Evolutionary conservation across 2,888 invertebrate species (phyloP).

Genomic region (Anoncus sp.): DNA sequence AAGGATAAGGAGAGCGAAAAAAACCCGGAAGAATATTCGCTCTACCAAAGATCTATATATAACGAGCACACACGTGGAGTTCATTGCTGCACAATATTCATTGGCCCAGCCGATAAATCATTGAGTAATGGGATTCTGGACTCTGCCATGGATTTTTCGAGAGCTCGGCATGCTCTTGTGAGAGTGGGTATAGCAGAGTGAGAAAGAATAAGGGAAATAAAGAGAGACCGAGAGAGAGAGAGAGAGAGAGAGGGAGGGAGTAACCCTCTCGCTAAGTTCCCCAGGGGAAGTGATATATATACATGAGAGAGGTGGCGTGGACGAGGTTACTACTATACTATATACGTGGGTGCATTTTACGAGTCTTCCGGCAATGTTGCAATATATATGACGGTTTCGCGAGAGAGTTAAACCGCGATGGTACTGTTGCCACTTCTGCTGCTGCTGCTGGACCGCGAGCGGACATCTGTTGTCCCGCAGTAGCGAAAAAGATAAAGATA

Average conservation of each 20-base stretch:
- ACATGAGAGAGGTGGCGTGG: constrained; percentile 51
- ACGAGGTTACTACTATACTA: constrained; percentile 43
- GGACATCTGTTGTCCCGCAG: constrained; percentile 71
- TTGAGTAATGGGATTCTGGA: constrained; percentile 69
- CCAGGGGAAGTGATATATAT: constrained; percentile 47
- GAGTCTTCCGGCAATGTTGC: constrained; percentile 63
- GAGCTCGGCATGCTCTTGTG: constrained; percentile 18
- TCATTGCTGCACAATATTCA: constrained; percentile 71
- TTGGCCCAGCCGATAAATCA: constrained; percentile 73
- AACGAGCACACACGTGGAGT: constrained; percentile 7
- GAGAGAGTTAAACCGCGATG: constrained; percentile 48
- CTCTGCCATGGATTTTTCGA: constrained; percentile 43
- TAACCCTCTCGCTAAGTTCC: constrained; percentile 26
- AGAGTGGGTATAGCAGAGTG: constrained; percentile 27
- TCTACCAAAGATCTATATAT: constrained; percentile 16
- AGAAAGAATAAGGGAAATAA: constrained; percentile 9
- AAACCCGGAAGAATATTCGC: constrained; percentile 33
- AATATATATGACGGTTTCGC: constrained; percentile 25
- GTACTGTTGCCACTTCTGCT: constrained; percentile 22
- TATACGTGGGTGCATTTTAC: constrained; percentile 74
- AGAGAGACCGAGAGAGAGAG: not conserved
- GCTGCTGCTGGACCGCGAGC: constrained; percentile 43
- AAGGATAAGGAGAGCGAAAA: not conserved
- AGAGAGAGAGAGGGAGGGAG: constrained; percentile 12
- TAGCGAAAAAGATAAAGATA: constrained; percentile 43